These are phyloP conservation scores for Lycopodina hypogea DNA, from an alignment of 37 sponge, comb jelly and placozoan species.

Conservation along the genomic window DNA sequence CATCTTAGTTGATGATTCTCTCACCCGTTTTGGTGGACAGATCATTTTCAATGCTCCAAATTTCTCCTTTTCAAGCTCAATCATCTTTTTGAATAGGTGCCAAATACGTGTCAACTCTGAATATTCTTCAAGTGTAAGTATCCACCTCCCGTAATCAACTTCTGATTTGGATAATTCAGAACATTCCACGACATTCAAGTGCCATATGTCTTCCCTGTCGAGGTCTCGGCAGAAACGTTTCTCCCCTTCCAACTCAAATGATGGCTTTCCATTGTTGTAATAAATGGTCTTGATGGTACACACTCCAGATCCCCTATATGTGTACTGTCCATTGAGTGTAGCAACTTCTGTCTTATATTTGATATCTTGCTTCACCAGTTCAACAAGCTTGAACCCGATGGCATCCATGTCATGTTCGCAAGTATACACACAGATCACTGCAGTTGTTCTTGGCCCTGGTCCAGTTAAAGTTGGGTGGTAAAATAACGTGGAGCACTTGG, in stretches of 20 bases:
- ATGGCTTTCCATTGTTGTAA: constrained; percentile 65
- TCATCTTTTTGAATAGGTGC: background rate
- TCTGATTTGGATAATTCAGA: background rate
- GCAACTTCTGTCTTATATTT: constrained; percentile 63
- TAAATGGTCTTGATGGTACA: constrained; percentile 36
- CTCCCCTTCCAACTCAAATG: constrained; percentile 2
- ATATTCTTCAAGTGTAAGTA: background rate
- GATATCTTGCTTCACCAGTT: constrained; percentile 51
- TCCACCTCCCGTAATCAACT: background rate
- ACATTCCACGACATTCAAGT: background rate
- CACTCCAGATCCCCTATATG: constrained; percentile 11
- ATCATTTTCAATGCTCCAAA: too few relatives aligned
- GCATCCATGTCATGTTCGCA: constrained; percentile 42
- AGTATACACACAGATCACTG: constrained; percentile 41
- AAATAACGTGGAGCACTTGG: constrained; percentile 35
- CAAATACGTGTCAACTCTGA: background rate
- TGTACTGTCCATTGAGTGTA: constrained; percentile 21
- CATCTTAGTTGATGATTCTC: too few relatives aligned
- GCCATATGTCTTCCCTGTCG: background rate
- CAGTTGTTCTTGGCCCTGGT: background rate
- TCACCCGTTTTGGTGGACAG: too few relatives aligned
- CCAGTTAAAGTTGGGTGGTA: constrained; percentile 8
- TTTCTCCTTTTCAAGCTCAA: too few relatives aligned
- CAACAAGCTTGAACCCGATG: constrained; percentile 45
- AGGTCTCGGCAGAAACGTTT: too few relatives aligned